phyloP scores from a whole-genome alignment of 2,888 invertebrate species.

The Folsomia manolachei region DNA sequence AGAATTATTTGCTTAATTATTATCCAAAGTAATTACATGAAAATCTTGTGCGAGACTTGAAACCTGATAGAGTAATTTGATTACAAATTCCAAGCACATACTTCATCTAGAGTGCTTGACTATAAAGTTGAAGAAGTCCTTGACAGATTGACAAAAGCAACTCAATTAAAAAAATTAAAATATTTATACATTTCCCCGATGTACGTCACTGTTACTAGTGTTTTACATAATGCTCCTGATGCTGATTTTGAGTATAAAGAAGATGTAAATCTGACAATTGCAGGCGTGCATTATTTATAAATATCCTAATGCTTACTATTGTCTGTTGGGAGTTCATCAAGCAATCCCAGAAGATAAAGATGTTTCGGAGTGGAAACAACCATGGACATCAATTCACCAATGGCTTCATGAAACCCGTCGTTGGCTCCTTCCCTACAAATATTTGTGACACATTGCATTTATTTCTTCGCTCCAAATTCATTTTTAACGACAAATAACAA shows the following conservation, averaged over 20 bases:
- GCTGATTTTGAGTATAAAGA: not conserved
- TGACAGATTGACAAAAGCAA: not conserved
- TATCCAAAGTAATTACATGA: not conserved
- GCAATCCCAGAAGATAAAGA: constrained; percentile 54
- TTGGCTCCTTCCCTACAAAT: constrained; percentile 51
- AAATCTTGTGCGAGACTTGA: not conserved
- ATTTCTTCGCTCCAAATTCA: no score
- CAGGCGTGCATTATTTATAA: no score
- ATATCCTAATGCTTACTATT: no score
- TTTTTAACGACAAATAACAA: no score
- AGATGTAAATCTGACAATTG: not conserved
- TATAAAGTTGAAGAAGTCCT: not conserved
- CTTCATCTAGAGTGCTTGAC: not conserved
- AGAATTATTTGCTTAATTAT: no score
- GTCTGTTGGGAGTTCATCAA: constrained; percentile 51
- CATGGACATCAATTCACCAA: constrained; percentile 54
- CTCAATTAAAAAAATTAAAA: not conserved
- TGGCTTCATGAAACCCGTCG: constrained; percentile 55
- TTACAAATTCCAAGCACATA: not conserved
- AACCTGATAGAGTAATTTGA: no score
- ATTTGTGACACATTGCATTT: no score
- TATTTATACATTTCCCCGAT: not conserved
- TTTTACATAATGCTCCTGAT: not conserved
- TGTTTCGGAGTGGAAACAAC: constrained; percentile 55
- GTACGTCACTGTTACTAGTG: not conserved